Base-by-base conservation (phyloP, 92 coral and sea anemone species). In the Scolanthus callimorphus region DNA sequence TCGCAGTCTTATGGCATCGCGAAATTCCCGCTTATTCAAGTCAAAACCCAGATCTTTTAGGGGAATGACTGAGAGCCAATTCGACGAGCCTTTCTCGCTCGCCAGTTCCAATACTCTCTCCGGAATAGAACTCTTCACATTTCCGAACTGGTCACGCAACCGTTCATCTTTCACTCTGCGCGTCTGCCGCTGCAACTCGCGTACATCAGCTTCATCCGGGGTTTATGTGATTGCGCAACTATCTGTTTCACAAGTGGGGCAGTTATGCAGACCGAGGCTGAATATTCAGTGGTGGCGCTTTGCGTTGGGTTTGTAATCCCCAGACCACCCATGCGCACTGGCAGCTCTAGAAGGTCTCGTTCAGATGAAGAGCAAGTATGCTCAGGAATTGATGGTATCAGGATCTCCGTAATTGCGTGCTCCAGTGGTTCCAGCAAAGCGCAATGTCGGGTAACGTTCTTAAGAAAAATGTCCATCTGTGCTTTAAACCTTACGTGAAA, bases 1-100 rank as follows among this genome's bases (percentile, higher is more conserved):
- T n/a, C n/a, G n/a, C 23, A 71, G 67, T 26, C 46, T 69, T 17
- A 57, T 39, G 41, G 67, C 76, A 54, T 69, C 76, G 4, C 76
- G 44, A 37, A 61, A 61, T 51, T 71, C 79, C 25, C 79, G 60
- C 17, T 52, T 65, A n/a, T n/a, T n/a, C n/a, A n/a, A n/a, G n/a
- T n/a, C n/a, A n/a, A n/a, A n/a, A n/a, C n/a, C n/a, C n/a, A n/a
- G n/a, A n/a, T n/a, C n/a, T n/a, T n/a, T n/a, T n/a, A n/a, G n/a
- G n/a, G n/a, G n/a, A n/a, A n/a, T n/a, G n/a, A n/a, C n/a, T n/a
- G n/a, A n/a, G n/a, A n/a, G n/a, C n/a, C n/a, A n/a, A n/a, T n/a
- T n/a, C n/a, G n/a, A n/a, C n/a, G n/a, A n/a, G n/a, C n/a, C n/a
- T n/a, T n/a, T n/a, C n/a, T n/a, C n/a, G n/a, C n/a, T n/a, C n/a